Evolutionary conservation across 2,888 invertebrate genomes (phyloP), one percentile per base, ranked within the genome.

Genomic region (Zygothrica quintamaculata): DNA sequence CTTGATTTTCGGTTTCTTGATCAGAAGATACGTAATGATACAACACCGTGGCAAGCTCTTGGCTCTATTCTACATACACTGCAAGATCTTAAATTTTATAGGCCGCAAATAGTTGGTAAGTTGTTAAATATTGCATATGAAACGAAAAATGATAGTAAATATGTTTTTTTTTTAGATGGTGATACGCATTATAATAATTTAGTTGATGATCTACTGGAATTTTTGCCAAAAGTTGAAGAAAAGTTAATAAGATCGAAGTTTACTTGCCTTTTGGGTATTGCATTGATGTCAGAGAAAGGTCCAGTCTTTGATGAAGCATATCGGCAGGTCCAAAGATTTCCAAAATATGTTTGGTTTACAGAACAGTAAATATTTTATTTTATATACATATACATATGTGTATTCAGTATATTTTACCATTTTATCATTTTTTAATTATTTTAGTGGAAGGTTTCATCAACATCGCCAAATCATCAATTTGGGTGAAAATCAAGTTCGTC

Each of bases 1-100:
- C 70, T 88, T n/a, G 91, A 91, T 65, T 91, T 90, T 75, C 90
- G 90, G 9, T 91, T 91, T 67, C 73, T 91, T n/a, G 91, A 89
- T 9, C 86, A 90, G 56, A 91, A 91, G 64, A 77, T 91, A 40
- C 88, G 91, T 47, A 22, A 76, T 0, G 88, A 87, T 22, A 65
- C 31, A 4, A 87, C 80, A 6, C 57, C 68, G 0, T 72, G 75
- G 88, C 43, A 52, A 58, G 67, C 76, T 16, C 57, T 82, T 71
- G 61, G 89, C 77, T 40, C 82, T 3, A 74, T 91, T 33, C 61
- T 89, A 3, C 88, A 89, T 40, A 91, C 90, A 0, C 73, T 91
- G 40, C 88, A 87, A 7, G 82, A 89, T 61, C 65, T 91, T 1
- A 89, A 87, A 43, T 74, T 75, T 29, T 90, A 86, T 64, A 67